phyloP scores from a whole-genome alignment of 2,113 vertebrate species.

The Salvelinus fontinalis region DNA sequence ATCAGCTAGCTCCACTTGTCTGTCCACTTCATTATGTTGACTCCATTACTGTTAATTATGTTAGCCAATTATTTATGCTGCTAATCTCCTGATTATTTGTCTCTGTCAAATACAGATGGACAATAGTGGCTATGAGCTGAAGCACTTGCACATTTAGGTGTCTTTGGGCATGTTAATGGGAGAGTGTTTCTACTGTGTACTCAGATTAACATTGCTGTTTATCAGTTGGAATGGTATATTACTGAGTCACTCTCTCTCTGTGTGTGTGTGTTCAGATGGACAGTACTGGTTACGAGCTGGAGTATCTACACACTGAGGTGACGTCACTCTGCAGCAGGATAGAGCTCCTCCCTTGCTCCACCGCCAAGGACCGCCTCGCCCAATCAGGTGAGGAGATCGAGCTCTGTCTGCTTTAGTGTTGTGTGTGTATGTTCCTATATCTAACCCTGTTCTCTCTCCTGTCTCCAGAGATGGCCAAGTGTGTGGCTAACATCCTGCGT shows the following conservation, averaged over 20 bases:
- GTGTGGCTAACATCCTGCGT: constrained; percentile 87
- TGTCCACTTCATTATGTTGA: neutral
- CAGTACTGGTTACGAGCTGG: constrained; percentile 82
- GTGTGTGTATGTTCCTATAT: neutral
- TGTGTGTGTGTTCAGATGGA: constrained; percentile 74
- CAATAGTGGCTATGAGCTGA: neutral
- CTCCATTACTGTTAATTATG: neutral
- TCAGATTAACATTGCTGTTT: constrained; percentile 82
- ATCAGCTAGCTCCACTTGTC: neutral
- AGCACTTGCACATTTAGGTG: neutral
- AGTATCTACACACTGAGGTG: constrained; percentile 84
- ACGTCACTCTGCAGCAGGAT: constrained; percentile 88
- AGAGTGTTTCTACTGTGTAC: neutral
- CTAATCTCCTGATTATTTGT: neutral
- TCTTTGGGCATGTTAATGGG: neutral
- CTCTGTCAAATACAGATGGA: neutral
- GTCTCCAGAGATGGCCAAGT: constrained; percentile 91
- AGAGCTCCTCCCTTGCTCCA: constrained; percentile 84
- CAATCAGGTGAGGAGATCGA: constrained; percentile 82
- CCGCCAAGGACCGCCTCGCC: constrained; percentile 86
- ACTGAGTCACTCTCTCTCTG: neutral
- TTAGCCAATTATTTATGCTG: neutral
- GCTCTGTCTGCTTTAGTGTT: constrained; percentile 77
- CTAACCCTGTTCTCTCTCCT: neutral
- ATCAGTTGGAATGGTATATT: constrained; percentile 79